Evolutionary conservation across 2,113 vertebrate species (phyloP), one percentile per base, ranked within the genome.

Genomic region (Salvelinus namaycush): DNA sequence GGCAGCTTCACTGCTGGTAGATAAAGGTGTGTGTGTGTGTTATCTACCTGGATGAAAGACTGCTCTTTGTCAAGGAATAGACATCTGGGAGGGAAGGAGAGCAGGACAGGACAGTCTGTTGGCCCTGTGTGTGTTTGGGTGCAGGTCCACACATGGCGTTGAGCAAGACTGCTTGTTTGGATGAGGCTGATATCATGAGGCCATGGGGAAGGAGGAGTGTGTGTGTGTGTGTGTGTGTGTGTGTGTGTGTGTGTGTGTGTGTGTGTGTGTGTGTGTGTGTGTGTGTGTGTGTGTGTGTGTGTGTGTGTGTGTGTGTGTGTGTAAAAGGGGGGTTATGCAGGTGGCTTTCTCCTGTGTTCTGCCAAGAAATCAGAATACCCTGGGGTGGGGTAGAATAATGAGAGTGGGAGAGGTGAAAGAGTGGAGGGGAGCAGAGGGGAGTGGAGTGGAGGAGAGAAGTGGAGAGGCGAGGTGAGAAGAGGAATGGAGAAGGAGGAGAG

Each of bases 361-460:
- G 92, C 92, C 92, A 94, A 92, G 85, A 93, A 91, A 90, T 75
- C 87, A 82, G 86, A 90, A 89, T 89, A 89, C 90, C 91, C 90
- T 76, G 79, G 90, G 88, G 91, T 90, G 81, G 83, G 87, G 85
- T 81, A 85, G 89, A 92, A 91, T 91, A 91, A 91, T 84, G 86
- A 85, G 79, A 83, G 68, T 76, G 83, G 77, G 85, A 88, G 88
- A 85, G 80, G 84, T 86, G 83, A 85, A 44, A 76, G 82, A 76
- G 82, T 49, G 82, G 68, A 76, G 39, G 8, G 1, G 34, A 39
- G 39, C 8, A 9, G 8, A 9, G 39, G 1, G 2, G 8, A 39
- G 39, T 8, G 34, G 34, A 39, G 7, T 8, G 8, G 39, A 39
- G 39, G 39, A 39, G 39, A 39, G 39, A 39, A 39, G 39, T 39